These are phyloP conservation scores for Scaptodrosophila latifasciaeformis DNA, from an alignment of 2,888 invertebrate species.

Conservation along the genomic window DNA sequence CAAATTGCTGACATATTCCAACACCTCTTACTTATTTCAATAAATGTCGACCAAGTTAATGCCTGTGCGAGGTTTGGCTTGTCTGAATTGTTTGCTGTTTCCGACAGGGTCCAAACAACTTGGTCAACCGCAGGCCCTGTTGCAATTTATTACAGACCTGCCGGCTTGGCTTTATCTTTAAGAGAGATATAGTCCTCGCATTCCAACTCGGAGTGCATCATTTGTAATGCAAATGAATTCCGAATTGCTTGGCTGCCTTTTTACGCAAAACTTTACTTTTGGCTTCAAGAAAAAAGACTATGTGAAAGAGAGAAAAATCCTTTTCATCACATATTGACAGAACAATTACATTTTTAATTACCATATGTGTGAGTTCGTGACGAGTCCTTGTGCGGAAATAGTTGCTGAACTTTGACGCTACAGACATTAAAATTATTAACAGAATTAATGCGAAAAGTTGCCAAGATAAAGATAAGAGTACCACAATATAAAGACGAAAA, in stretches of 20 bases:
- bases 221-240: conserved; percentile 48
- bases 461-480: conserved; percentile 25
- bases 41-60: too few species aligned
- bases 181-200: too few species aligned
- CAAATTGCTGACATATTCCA: too few species aligned
- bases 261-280: too few species aligned
- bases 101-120: conserved; percentile 9
- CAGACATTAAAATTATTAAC: conserved; percentile 63
- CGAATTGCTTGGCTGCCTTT: too few species aligned
- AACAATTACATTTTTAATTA: conserved; percentile 64
- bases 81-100: conserved; percentile 21
- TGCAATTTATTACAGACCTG: neutral
- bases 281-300: neutral
- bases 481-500: conserved; percentile 30
- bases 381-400: conserved; percentile 35
- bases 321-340: conserved; percentile 45
- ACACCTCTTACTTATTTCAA: too few species aligned
- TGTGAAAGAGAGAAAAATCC: conserved; percentile 15
- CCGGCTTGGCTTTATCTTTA: neutral
- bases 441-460: conserved; percentile 60
- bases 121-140: neutral
- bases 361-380: conserved; percentile 42
- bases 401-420: neutral
- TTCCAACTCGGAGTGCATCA: too few species aligned
- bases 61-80: too few species aligned